Evolutionary conservation across 2,888 invertebrate genomes (phyloP).

Genomic region (Agrochola lota): DNA sequence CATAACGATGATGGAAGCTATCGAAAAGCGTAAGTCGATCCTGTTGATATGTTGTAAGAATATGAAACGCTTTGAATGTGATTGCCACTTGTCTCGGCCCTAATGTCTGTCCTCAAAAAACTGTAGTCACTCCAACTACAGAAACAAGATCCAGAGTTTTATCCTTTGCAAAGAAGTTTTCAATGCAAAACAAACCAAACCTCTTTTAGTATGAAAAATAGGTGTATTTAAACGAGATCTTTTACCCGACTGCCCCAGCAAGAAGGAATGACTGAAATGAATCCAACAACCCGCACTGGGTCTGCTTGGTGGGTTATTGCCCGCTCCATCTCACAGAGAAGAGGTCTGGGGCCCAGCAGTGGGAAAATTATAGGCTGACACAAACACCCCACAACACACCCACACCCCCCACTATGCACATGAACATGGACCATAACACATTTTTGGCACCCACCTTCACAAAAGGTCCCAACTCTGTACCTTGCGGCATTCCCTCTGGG

Average conservation of each 20-base stretch:
- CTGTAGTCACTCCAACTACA: not conserved
- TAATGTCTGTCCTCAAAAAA: not conserved
- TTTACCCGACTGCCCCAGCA: not conserved
- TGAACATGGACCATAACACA: not conserved
- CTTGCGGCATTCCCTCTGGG: not conserved
- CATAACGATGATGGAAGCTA: not conserved
- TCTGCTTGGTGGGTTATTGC: no score
- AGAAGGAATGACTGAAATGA: not conserved
- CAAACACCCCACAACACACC: no score
- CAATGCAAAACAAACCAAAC: not conserved
- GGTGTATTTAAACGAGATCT: no score
- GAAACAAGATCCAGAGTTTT: not conserved
- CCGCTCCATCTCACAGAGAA: no score
- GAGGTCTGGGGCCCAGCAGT: no score
- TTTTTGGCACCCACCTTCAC: not conserved
- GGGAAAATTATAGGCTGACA: no score
- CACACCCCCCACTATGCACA: no score
- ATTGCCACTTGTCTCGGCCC: not conserved
- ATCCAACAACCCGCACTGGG: no score
- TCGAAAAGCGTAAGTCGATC: not conserved
- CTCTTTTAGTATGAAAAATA: not conserved
- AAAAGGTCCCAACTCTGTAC: not conserved
- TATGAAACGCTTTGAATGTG: not conserved
- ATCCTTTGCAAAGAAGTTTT: not conserved
- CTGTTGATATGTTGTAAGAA: not conserved